phyloP scores from a whole-genome alignment of 2,113 vertebrate species.

The Todiramphus chloris region DNA sequence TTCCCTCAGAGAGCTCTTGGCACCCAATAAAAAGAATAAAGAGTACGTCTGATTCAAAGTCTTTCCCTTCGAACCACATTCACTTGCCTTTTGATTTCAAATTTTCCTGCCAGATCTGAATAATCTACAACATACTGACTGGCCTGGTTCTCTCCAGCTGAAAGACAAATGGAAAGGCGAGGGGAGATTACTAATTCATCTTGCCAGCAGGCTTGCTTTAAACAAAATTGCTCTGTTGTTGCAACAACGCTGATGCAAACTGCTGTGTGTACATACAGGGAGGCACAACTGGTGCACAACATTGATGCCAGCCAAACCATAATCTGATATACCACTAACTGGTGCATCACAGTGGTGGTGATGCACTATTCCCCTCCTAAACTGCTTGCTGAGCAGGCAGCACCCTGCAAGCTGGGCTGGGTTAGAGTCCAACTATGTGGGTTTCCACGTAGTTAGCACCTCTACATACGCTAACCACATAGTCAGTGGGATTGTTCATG shows the following conservation, averaged over 20 bases:
- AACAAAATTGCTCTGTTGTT: neutral
- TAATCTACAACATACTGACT: slow-evolving; percentile 3
- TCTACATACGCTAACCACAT: neutral
- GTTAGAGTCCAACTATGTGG: neutral
- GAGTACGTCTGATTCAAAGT: neutral
- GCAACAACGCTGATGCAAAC: neutral
- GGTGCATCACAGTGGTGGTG: neutral
- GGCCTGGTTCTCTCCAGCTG: slow-evolving; percentile 20
- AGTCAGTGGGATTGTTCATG: neutral
- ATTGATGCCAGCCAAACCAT: neutral
- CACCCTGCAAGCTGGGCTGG: neutral
- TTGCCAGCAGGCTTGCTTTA: neutral
- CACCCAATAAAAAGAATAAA: slow-evolving; percentile 13
- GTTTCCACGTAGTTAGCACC: neutral
- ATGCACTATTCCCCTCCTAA: neutral
- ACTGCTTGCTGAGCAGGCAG: neutral
- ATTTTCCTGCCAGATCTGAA: neutral
- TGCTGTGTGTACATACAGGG: neutral
- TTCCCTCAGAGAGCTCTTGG: neutral
- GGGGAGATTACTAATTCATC: neutral
- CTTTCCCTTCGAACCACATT: neutral
- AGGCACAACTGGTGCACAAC: neutral
- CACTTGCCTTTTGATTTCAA: slow-evolving; percentile 15
- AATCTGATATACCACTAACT: neutral
- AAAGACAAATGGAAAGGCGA: neutral